Percentiles rank a stretch among this genome's conserved stretches.
Evolutionary conservation across 2,113 vertebrate genomes (phyloP).

Genomic region (Vidua macroura): DNA sequence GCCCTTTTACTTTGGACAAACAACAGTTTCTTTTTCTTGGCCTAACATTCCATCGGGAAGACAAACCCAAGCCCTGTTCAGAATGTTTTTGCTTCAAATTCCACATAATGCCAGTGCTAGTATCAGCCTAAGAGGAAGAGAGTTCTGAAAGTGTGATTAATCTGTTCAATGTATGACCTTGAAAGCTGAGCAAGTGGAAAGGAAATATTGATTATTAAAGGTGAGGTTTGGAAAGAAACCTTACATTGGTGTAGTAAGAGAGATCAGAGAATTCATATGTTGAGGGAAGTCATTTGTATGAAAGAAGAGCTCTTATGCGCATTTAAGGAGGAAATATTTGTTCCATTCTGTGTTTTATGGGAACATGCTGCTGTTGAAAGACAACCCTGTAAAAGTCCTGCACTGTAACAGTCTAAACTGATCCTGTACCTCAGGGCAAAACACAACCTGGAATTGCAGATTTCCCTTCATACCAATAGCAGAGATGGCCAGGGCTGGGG

Average conservation of each 20-base stretch:
- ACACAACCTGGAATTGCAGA: neutral
- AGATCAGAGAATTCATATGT: neutral
- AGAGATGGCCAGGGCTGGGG: neutral
- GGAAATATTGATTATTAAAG: slow-evolving; percentile 58
- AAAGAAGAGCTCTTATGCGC: slow-evolving; percentile 34
- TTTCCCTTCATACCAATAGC: neutral
- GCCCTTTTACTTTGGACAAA: slow-evolving; percentile 51
- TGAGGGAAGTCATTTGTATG: neutral
- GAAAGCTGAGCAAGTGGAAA: slow-evolving; percentile 45
- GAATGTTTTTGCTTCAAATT: slow-evolving; percentile 35
- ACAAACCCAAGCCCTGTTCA: slow-evolving; percentile 22
- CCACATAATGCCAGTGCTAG: neutral
- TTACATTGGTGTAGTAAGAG: neutral
- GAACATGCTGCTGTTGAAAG: slow-evolving; percentile 16
- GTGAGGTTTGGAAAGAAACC: slow-evolving; percentile 38
- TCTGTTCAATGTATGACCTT: slow-evolving; percentile 21
- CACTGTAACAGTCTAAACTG: neutral
- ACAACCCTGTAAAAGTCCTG: slow-evolving; percentile 10
- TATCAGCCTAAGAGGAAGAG: slow-evolving; percentile 3
- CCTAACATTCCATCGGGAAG: neutral
- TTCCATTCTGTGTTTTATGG: slow-evolving; percentile 8
- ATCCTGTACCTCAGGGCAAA: neutral
- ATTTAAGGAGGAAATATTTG: neutral
- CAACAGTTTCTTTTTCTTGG: slow-evolving; percentile 60
- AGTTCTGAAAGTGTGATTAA: slow-evolving; percentile 44